These are phyloP conservation scores for Osedax fenrisi DNA, from an alignment of 2,888 invertebrate genomes.

Conservation along the genomic window DNA sequence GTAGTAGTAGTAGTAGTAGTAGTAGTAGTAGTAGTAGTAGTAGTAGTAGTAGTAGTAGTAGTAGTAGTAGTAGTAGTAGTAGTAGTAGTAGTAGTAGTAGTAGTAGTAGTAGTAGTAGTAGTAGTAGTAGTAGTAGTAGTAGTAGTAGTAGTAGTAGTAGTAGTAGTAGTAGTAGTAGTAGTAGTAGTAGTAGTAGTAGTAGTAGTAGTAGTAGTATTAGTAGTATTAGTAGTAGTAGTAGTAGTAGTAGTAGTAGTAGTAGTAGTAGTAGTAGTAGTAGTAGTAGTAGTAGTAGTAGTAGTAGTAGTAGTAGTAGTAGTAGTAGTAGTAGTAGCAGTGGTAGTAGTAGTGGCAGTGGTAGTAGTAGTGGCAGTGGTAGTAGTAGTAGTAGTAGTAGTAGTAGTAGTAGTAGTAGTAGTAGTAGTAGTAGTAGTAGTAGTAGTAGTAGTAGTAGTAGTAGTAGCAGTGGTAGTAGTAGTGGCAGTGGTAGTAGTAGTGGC, in stretches of 20 bases:
- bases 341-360: background rate
- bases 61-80: constrained; percentile 26
- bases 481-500: background rate
- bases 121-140: background rate
- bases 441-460: background rate
- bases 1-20: constrained; percentile 26
- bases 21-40: constrained; percentile 24
- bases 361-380: background rate
- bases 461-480: background rate
- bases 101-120: constrained; percentile 14
- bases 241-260: constrained; percentile 23
- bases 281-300: constrained; percentile 27
- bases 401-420: background rate
- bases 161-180: background rate
- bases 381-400: background rate
- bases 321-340: constrained; percentile 15
- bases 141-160: background rate
- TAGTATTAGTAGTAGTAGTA: background rate
- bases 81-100: constrained; percentile 29
- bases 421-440: background rate
- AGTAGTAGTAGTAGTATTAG: background rate
- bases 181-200: constrained; percentile 10
- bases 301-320: constrained; percentile 26
- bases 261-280: constrained; percentile 27
- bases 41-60: constrained; percentile 30